Percentiles rank a stretch among this genome's conserved stretches.
Conservation (phyloP, 35 echinoderm and acorn worm species). For the Strongylocentrotus purpuratus region DNA sequence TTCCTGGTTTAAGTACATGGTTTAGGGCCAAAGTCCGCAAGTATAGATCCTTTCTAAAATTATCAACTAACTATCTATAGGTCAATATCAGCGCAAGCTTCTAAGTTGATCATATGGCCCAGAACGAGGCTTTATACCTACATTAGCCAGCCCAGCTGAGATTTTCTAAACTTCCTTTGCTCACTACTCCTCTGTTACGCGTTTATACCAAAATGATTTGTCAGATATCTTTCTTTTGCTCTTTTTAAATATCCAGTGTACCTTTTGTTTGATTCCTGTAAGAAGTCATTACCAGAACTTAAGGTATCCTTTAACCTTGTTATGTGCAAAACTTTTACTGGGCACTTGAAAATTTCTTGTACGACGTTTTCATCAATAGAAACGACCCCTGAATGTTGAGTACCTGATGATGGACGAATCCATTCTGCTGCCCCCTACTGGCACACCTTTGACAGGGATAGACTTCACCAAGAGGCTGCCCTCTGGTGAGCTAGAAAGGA, state of each 20-base stretch:
- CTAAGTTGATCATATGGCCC: too few relatives aligned
- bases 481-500: slow-evolving; percentile 93
- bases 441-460: slow-evolving; percentile 93
- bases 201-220: too few relatives aligned
- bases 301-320: neutral
- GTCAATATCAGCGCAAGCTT: too few relatives aligned
- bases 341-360: neutral
- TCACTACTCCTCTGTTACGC: too few relatives aligned
- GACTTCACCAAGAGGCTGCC: slow-evolving; percentile 96
- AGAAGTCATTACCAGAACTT: neutral
- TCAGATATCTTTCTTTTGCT: too few relatives aligned
- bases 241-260: neutral
- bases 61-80: too few relatives aligned
- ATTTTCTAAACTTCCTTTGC: too few relatives aligned
- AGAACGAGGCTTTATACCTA: too few relatives aligned
- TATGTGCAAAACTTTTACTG: neutral
- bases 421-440: slow-evolving; percentile 85
- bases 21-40: too few relatives aligned
- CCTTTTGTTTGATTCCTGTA: neutral
- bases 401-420: slow-evolving; percentile 99
- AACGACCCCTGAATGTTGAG: slow-evolving; percentile 90
- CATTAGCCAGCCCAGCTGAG: too few relatives aligned
- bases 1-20: too few relatives aligned
- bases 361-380: slow-evolving; percentile 40
- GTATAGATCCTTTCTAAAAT: too few relatives aligned